phyloP scores from a whole-genome alignment of 2,888 invertebrate genomes.

The Gastrophysa polygoni region DNA sequence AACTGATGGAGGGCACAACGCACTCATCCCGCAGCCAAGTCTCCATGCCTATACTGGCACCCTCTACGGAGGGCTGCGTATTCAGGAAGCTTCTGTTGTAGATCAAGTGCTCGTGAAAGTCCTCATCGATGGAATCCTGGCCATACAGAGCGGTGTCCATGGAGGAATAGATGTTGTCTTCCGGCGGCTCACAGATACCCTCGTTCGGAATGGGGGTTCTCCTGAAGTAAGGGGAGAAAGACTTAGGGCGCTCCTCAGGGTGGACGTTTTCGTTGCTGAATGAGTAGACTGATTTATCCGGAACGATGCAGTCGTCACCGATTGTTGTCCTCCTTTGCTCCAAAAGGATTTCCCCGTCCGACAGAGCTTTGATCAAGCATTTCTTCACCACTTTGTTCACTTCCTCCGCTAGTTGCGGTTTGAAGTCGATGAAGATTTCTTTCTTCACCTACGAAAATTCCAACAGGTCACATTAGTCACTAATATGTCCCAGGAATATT shows the following conservation, averaged over 20 bases:
- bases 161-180: slow-evolving; percentile 53
- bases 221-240: slow-evolving; percentile 58
- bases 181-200: slow-evolving; percentile 48
- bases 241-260: slow-evolving; percentile 44
- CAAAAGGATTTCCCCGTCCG: slow-evolving; percentile 78
- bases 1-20: slow-evolving; percentile 58
- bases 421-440: slow-evolving; percentile 82
- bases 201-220: slow-evolving; percentile 57
- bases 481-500: too few relatives aligned
- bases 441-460: slow-evolving; percentile 19
- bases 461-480: too few relatives aligned
- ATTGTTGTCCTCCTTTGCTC: slow-evolving; percentile 60
- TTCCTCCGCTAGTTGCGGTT: slow-evolving; percentile 68
- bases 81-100: slow-evolving; percentile 74
- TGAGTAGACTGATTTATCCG: slow-evolving; percentile 61
- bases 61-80: slow-evolving; percentile 33
- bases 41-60: slow-evolving; percentile 42
- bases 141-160: slow-evolving; percentile 49
- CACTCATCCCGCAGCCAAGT: slow-evolving; percentile 60
- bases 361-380: slow-evolving; percentile 74
- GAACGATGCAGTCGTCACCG: slow-evolving; percentile 56
- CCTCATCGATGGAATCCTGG: slow-evolving; percentile 67
- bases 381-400: slow-evolving; percentile 57
- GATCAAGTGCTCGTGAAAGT: slow-evolving; percentile 82
- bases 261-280: slow-evolving; percentile 68